A percentile compares a stretch with the other conserved stretches of the same genome.
Evolutionary conservation across 2,888 invertebrate species (phyloP).

Genomic region (Tiliacea aurago): DNA sequence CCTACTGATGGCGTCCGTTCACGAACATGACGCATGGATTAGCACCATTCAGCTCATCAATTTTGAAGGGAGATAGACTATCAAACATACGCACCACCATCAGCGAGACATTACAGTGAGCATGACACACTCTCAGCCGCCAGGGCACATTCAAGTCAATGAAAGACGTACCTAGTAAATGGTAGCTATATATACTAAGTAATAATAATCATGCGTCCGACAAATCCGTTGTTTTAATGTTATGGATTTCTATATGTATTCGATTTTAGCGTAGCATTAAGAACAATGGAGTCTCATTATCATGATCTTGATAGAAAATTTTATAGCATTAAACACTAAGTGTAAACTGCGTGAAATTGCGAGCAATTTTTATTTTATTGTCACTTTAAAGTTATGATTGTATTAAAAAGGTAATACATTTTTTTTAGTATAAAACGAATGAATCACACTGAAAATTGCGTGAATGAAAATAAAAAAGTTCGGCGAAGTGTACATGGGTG

Average conservation of each 20-base stretch:
- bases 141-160: no score
- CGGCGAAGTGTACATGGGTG: background rate
- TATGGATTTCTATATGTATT: background rate
- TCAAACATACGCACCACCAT: no score
- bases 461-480: constrained; percentile 21
- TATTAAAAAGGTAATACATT: constrained; percentile 1
- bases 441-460: constrained; percentile 4
- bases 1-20: no score
- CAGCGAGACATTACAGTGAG: no score
- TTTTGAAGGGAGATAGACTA: no score
- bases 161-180: no score
- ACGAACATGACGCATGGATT: no score
- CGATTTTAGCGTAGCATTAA: background rate
- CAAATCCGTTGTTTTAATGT: background rate
- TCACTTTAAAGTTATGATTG: background rate
- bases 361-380: constrained; percentile 3
- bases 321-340: constrained; percentile 8
- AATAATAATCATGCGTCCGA: background rate
- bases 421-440: constrained; percentile 1
- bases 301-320: constrained; percentile 25
- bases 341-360: constrained; percentile 20
- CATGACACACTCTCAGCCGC: no score
- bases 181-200: no score
- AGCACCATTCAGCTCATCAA: no score
- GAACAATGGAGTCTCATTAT: constrained; percentile 10